phyloP scores from a whole-genome alignment of 2,113 vertebrate species.

The Oreocharis arfaki region DNA sequence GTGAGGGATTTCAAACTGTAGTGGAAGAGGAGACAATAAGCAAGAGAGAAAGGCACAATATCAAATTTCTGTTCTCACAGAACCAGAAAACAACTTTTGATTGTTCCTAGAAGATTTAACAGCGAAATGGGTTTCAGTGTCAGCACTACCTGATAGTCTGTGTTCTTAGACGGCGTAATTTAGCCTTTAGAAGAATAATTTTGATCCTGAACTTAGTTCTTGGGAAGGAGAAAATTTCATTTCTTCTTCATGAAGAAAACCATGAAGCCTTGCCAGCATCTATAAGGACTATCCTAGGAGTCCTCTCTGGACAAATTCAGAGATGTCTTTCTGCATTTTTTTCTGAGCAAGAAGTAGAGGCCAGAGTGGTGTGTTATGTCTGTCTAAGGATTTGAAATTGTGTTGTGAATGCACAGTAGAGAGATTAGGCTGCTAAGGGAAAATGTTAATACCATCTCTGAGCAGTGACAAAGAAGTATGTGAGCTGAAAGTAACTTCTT shows the following conservation, averaged over 20 bases:
- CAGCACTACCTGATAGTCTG: background rate
- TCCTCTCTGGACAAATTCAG: background rate
- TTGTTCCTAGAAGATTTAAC: background rate
- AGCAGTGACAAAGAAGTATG: background rate
- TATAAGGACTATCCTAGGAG: background rate
- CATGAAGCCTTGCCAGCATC: background rate
- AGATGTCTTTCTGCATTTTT: background rate
- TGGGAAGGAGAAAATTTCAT: background rate
- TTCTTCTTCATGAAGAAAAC: background rate
- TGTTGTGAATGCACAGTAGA: background rate
- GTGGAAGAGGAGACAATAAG: background rate
- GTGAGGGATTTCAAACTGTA: background rate
- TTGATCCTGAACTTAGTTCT: background rate
- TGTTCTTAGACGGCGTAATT: background rate
- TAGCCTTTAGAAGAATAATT: background rate
- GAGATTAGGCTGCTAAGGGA: background rate
- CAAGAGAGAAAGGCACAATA: background rate
- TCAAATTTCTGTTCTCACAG: background rate
- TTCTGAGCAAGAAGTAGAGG: background rate
- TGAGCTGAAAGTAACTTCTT: background rate
- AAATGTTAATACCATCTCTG: background rate
- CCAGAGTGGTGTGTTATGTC: background rate
- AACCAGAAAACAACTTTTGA: accelerated
- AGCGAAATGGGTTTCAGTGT: background rate
- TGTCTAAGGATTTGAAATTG: background rate